Conservation (phyloP, 2,113 vertebrate species). For the Triplophysa rosa region DNA sequence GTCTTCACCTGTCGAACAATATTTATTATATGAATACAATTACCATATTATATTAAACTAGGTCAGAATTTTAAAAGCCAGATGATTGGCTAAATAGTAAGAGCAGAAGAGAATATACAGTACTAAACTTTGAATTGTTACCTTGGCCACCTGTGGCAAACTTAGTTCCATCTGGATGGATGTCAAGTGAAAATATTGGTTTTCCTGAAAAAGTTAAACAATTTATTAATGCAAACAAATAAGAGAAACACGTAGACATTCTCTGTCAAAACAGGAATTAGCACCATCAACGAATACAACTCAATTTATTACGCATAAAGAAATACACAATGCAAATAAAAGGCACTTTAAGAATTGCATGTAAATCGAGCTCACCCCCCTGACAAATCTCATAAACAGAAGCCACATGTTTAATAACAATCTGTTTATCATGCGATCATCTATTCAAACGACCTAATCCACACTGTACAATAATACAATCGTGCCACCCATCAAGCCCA, state of each 20-base stretch:
- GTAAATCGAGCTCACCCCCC: background rate
- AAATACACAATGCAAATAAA: background rate
- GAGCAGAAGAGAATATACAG: background rate
- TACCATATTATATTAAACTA: background rate
- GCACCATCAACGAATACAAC: background rate
- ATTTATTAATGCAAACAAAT: background rate
- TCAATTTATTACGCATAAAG: background rate
- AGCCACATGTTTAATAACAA: background rate
- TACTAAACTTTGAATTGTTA: constrained; percentile 52
- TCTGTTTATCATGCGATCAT: background rate
- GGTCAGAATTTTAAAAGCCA: background rate
- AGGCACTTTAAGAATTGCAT: background rate
- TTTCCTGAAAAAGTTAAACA: constrained; percentile 80
- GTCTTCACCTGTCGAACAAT: constrained; percentile 85
- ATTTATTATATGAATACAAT: too few relatives aligned
- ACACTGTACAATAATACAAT: background rate
- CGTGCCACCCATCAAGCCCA: background rate
- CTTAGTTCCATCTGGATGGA: constrained; percentile 97
- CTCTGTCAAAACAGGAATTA: background rate
- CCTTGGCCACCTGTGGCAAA: constrained; percentile 99
- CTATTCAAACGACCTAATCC: background rate
- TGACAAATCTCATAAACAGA: background rate
- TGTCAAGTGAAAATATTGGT: constrained; percentile 98
- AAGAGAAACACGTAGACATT: background rate
- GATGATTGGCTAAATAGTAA: background rate